phyloP scores from a whole-genome alignment of 1,140 invertebrate genomes.

The Pogonognathellus flavescens region DNA sequence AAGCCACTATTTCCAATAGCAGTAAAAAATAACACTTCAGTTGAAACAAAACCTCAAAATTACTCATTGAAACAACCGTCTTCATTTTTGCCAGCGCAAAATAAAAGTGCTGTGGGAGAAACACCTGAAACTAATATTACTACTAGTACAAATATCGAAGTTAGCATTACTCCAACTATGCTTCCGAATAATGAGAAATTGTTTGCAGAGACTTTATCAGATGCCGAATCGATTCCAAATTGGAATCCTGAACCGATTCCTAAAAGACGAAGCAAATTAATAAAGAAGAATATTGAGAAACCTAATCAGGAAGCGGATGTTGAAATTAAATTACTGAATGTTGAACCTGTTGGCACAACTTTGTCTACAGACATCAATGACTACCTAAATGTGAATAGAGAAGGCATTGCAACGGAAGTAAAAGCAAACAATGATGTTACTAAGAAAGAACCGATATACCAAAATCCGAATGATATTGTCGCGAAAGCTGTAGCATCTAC shows the following conservation, averaged over 20 bases:
- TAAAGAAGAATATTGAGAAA: neutral
- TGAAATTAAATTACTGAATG: neutral
- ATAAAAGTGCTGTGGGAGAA: neutral
- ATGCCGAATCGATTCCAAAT: neutral
- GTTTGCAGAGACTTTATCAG: neutral
- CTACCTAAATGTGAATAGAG: neutral
- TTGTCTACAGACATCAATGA: neutral
- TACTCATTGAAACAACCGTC: neutral
- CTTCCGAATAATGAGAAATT: neutral
- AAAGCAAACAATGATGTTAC: neutral
- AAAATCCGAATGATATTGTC: conserved; percentile 4
- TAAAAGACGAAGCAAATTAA: conserved; percentile 44
- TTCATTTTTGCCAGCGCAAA: neutral
- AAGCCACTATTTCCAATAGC: neutral
- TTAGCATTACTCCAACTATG: neutral
- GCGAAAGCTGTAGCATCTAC: neutral
- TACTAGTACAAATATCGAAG: neutral
- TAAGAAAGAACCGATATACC: conserved; percentile 5
- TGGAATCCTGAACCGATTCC: conserved; percentile 54
- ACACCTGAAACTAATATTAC: neutral
- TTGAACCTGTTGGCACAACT: neutral
- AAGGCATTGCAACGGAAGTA: neutral
- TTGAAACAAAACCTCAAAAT: neutral
- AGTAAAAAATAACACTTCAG: neutral
- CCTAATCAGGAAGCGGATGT: neutral